Percentiles rank a stretch among this genome's conserved stretches.
phyloP scores from a whole-genome alignment of 2,113 vertebrate species.

The Antigone vipio region DNA sequence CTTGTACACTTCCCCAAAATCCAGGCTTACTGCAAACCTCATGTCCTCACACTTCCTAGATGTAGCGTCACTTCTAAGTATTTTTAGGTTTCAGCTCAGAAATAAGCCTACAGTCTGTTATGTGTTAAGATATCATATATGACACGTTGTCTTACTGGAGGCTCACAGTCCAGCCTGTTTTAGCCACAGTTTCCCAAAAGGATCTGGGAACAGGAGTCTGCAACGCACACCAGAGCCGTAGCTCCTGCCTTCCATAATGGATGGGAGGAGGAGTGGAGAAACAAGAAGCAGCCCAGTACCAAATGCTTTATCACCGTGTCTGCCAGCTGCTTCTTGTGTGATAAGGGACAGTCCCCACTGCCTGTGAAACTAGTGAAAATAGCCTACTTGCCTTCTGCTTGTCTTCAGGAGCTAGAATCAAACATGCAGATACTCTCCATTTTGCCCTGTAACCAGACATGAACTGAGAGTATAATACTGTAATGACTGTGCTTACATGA shows the following conservation, averaged over 20 bases:
- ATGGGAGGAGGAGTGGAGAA: not conserved
- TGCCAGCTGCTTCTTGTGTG: not conserved
- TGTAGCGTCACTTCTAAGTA: not conserved
- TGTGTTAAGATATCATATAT: not conserved
- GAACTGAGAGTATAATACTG: not conserved
- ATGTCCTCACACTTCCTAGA: not conserved
- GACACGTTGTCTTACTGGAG: not conserved
- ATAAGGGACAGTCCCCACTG: not conserved
- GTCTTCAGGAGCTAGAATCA: not conserved
- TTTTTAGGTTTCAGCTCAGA: not conserved
- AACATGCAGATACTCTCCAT: not conserved
- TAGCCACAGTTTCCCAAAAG: not conserved
- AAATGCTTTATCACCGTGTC: not conserved
- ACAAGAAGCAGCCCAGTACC: rapidly evolving
- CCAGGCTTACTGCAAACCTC: not conserved
- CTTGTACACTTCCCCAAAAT: not conserved
- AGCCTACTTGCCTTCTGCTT: not conserved
- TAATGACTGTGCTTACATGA: not conserved
- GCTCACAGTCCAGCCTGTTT: not conserved
- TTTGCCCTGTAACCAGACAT: not conserved
- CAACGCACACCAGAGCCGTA: not conserved
- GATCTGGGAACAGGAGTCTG: not conserved
- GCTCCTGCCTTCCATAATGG: not conserved
- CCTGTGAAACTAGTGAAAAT: not conserved
- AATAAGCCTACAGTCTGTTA: not conserved